Evolutionary conservation across 2,797 vertebrate species (phyloP).

Genomic region (Sebastolobus alascanus): DNA sequence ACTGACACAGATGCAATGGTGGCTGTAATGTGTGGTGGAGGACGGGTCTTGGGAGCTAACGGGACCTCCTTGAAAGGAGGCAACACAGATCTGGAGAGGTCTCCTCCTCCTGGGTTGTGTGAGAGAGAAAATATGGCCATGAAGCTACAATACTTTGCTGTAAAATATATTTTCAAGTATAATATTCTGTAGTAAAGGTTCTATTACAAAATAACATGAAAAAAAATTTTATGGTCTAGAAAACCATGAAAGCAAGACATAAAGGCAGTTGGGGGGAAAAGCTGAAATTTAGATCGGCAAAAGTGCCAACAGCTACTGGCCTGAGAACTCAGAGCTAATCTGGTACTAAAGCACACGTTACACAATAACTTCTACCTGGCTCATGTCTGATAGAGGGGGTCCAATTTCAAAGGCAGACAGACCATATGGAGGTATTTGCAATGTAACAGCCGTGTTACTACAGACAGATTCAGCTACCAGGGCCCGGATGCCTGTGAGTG

Average conservation of each 20-base stretch:
- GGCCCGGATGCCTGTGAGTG: constrained; percentile 37
- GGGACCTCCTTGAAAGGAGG: constrained; percentile 53
- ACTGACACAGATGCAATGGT: constrained; percentile 41
- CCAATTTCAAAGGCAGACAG: constrained; percentile 66
- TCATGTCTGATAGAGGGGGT: constrained; percentile 43
- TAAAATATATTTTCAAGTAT: constrained; percentile 41
- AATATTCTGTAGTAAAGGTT: constrained; percentile 16
- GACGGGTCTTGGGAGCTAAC: constrained; percentile 44
- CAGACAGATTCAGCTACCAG: constrained; percentile 50
- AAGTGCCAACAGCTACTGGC: constrained; percentile 29
- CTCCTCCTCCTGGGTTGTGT: constrained; percentile 73
- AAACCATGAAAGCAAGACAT: constrained; percentile 44
- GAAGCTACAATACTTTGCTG: constrained; percentile 53
- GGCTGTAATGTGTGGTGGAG: constrained; percentile 41
- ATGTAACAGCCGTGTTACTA: constrained; percentile 60
- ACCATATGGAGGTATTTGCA: constrained; percentile 67
- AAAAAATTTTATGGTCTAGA: constrained; percentile 31
- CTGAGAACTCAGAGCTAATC: constrained; percentile 31
- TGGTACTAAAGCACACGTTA: constrained; percentile 49
- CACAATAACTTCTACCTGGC: constrained; percentile 42
- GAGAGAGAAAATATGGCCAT: constrained; percentile 73
- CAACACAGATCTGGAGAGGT: constrained; percentile 66
- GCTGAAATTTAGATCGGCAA: constrained; percentile 37
- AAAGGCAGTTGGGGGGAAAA: constrained; percentile 20
- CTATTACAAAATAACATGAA: constrained; percentile 30